These are phyloP conservation scores for Alviniconcha marisindica DNA, from an alignment of 1,140 invertebrate genomes.

Conservation along the genomic window DNA sequence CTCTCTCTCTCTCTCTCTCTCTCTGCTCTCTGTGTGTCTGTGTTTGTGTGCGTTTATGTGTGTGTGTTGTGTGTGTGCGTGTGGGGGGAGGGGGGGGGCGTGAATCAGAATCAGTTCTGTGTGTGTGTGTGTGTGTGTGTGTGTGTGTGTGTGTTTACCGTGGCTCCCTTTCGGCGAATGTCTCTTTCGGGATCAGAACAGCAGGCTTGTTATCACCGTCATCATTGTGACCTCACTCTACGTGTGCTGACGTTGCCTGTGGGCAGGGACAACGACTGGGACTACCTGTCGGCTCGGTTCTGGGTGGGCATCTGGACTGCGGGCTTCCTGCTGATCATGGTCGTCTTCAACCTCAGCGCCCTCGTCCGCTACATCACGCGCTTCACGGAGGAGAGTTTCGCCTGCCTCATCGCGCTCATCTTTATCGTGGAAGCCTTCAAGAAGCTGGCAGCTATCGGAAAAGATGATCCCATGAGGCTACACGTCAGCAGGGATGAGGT, in stretches of 20 bases:
- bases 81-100: too few species aligned
- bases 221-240: too few species aligned
- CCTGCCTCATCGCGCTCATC: slow-evolving; percentile 98
- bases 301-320: slow-evolving; percentile 98
- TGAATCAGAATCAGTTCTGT: too few species aligned
- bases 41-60: not conserved
- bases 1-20: not conserved
- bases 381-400: slow-evolving; percentile 99
- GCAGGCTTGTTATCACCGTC: too few species aligned
- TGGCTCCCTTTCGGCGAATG: not conserved
- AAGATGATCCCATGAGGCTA: slow-evolving; percentile 39
- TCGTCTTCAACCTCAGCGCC: slow-evolving; percentile 96
- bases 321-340: slow-evolving; percentile 91
- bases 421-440: slow-evolving; percentile 97
- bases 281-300: slow-evolving; percentile 93
- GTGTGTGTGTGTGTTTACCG: slow-evolving; percentile 4
- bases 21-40: not conserved
- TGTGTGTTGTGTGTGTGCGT: not conserved
- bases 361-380: slow-evolving; percentile 99
- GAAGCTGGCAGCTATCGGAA: slow-evolving; percentile 73
- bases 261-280: slow-evolving; percentile 83
- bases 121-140: too few species aligned
- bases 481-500: slow-evolving; percentile 27
- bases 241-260: too few species aligned
- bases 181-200: too few species aligned